These are phyloP conservation scores for Menidia beryllina DNA, from an alignment of 2,113 vertebrate genomes.

Conservation along the genomic window DNA sequence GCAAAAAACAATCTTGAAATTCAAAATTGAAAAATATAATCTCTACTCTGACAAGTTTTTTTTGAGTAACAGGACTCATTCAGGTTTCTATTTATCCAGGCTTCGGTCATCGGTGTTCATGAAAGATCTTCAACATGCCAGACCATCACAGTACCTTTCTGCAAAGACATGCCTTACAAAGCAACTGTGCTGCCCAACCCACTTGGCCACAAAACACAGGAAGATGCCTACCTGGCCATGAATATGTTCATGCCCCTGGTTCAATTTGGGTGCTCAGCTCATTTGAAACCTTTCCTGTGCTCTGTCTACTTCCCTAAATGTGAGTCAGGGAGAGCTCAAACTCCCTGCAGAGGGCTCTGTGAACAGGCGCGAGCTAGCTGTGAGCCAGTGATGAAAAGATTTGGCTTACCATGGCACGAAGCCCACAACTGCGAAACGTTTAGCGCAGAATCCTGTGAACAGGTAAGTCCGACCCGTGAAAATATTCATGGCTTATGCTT, in stretches of 20 bases:
- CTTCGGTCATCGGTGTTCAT: neutral
- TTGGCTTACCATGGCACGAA: conserved; percentile 86
- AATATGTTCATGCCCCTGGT: conserved; percentile 81
- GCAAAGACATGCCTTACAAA: conserved; percentile 86
- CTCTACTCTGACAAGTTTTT: neutral
- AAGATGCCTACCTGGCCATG: conserved; percentile 78
- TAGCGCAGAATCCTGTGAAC: conserved; percentile 58
- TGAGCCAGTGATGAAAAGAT: conserved; percentile 86
- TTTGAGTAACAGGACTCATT: neutral
- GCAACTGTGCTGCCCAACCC: conserved; percentile 87
- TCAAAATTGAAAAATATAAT: neutral
- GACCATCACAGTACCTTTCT: conserved; percentile 85
- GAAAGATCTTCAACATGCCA: conserved; percentile 78
- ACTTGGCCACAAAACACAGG: conserved; percentile 85
- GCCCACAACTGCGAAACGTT: conserved; percentile 85
- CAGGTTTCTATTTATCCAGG: conserved; percentile 20
- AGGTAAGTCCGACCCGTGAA: conserved; percentile 37
- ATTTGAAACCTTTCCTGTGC: conserved; percentile 89
- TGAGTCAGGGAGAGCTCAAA: conserved; percentile 83
- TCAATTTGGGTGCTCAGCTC: conserved; percentile 84
- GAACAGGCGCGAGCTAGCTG: conserved; percentile 87
- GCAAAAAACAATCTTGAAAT: too few species aligned
- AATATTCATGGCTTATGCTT: neutral
- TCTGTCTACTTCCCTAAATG: conserved; percentile 89
- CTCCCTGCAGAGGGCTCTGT: conserved; percentile 88